A percentile compares a stretch with the other conserved stretches of the same genome.
Conservation (phyloP, 2,113 vertebrate species). For the Triplophysa rosa region DNA sequence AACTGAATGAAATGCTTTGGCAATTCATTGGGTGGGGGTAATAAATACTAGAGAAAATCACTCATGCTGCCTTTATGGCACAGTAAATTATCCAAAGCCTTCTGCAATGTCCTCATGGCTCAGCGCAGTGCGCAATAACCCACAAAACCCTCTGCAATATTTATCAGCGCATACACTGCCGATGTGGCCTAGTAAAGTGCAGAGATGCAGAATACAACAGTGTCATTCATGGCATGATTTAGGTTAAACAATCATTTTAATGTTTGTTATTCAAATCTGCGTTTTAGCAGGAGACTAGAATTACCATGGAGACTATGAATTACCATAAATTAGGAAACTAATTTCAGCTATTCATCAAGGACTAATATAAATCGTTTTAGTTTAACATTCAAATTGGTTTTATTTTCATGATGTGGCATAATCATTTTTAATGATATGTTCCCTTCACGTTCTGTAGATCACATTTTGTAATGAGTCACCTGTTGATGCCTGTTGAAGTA, state of each 20-base stretch:
- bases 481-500: not conserved
- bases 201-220: conserved; percentile 19
- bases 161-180: conserved; percentile 31
- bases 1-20: conserved; percentile 34
- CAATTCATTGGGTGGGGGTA: conserved; percentile 31
- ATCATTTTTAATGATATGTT: not conserved
- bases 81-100: conserved; percentile 49
- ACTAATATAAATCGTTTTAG: not conserved
- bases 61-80: conserved; percentile 46
- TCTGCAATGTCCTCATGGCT: conserved; percentile 40
- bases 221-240: conserved; percentile 9
- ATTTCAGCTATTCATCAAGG: conserved; percentile 4
- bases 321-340: not conserved
- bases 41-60: conserved; percentile 47
- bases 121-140: conserved; percentile 32
- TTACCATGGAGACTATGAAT: not conserved
- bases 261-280: not conserved
- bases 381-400: not conserved
- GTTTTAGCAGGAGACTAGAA: not conserved
- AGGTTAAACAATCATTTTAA: not conserved
- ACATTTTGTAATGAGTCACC: not conserved
- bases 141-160: conserved; percentile 39
- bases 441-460: too few relatives aligned
- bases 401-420: not conserved
- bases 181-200: conserved; percentile 35